These are phyloP conservation scores for Heloderma charlesbogerti DNA, from an alignment of 2,113 vertebrate genomes.

Conservation along the genomic window DNA sequence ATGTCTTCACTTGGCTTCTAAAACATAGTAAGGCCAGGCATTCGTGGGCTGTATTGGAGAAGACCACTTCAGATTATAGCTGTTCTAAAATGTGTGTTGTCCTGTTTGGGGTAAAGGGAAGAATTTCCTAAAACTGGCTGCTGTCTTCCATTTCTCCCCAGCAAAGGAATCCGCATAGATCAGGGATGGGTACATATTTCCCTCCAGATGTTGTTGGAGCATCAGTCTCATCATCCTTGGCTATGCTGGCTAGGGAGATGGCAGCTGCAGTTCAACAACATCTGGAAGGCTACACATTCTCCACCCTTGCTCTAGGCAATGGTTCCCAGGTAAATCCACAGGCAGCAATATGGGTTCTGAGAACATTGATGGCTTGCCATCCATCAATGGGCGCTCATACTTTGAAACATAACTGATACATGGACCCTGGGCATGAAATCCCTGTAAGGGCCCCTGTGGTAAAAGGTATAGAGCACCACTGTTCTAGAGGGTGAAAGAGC, in stretches of 20 bases:
- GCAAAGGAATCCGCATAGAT: background rate
- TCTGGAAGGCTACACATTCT: background rate
- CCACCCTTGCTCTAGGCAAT: background rate
- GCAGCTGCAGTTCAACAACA: no score
- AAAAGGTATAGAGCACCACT: background rate
- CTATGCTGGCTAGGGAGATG: no score
- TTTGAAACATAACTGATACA: background rate
- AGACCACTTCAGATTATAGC: background rate
- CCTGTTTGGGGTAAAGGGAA: background rate
- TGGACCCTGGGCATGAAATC: background rate
- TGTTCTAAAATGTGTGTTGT: background rate
- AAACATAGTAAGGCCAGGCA: background rate
- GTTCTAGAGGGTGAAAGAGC: background rate
- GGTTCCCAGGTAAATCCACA: background rate
- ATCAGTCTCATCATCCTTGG: no score
- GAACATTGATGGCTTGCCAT: background rate
- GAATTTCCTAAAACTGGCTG: background rate
- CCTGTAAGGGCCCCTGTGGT: background rate
- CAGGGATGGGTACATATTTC: no score
- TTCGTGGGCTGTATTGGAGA: background rate
- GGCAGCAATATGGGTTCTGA: background rate
- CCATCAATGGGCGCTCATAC: background rate
- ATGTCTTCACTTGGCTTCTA: background rate
- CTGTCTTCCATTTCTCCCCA: background rate
- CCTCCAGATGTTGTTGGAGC: no score